phyloP scores from a whole-genome alignment of 2,113 vertebrate genomes.

The Dasyurus viverrinus region DNA sequence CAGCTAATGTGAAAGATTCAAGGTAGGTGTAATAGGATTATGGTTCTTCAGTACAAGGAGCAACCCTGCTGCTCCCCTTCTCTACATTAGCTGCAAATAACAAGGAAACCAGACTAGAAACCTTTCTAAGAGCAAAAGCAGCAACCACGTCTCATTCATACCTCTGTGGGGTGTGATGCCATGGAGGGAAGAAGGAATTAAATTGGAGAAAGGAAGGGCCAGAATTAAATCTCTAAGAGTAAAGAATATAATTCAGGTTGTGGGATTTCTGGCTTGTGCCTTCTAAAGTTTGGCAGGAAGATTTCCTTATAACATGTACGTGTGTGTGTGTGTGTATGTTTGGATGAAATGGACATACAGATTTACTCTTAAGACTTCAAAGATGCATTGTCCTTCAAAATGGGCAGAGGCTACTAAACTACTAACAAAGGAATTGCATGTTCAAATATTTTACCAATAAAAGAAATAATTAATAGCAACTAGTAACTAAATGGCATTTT shows the following conservation, averaged over 20 bases:
- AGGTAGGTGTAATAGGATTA: constrained; percentile 72
- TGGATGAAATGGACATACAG: background rate
- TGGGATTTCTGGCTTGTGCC: constrained; percentile 2
- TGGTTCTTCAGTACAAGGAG: constrained; percentile 39
- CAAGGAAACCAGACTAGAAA: background rate
- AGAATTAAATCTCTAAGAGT: constrained; percentile 28
- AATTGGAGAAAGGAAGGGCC: background rate
- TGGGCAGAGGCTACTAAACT: background rate
- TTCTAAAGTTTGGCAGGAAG: background rate
- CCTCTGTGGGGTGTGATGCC: background rate
- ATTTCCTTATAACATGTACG: background rate
- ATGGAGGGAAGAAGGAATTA: background rate
- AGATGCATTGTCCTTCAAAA: background rate
- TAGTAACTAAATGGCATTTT: background rate
- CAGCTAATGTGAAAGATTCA: constrained; percentile 8
- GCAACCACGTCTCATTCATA: background rate
- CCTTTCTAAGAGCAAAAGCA: constrained; percentile 44
- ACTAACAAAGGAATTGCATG: background rate
- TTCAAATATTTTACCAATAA: background rate
- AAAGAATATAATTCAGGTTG: constrained; percentile 19
- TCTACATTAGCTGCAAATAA: constrained; percentile 58
- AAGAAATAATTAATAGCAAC: background rate
- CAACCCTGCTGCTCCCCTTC: constrained; percentile 58
- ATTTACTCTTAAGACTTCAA: background rate
- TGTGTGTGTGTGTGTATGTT: background rate